A percentile compares a stretch with the other conserved stretches of the same genome.
Conservation (phyloP, 2,113 vertebrate genomes). For the Rhineura floridana region DNA sequence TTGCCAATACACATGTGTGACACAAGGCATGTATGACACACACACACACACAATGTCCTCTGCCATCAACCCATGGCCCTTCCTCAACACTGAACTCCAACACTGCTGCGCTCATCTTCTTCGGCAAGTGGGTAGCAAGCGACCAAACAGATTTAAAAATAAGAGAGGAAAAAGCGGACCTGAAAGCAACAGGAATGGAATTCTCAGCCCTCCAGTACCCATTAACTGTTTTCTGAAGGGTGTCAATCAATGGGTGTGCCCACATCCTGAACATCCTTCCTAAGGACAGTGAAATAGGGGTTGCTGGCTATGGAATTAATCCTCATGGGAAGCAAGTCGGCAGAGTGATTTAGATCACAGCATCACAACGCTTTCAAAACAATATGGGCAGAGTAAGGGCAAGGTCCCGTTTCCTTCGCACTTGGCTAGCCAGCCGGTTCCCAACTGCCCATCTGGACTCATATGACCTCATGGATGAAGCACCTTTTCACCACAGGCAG, state of each 20-base stretch:
- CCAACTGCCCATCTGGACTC: too few relatives aligned
- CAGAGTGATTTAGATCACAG: not conserved
- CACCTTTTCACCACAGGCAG: not conserved
- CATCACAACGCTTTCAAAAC: not conserved
- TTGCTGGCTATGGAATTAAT: not conserved
- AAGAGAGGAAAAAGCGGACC: too few relatives aligned
- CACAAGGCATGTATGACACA: too few relatives aligned
- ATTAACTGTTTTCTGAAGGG: not conserved
- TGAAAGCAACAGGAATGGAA: not conserved
- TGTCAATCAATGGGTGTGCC: not conserved
- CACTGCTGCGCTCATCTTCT: too few relatives aligned
- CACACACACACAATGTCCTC: too few relatives aligned
- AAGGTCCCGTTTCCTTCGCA: not conserved
- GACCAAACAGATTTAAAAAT: too few relatives aligned
- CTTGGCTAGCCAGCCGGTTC: too few relatives aligned
- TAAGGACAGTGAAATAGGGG: not conserved
- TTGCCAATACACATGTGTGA: too few relatives aligned
- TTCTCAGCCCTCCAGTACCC: too few relatives aligned
- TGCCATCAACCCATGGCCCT: too few relatives aligned
- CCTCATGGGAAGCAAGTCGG: not conserved
- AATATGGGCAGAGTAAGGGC: not conserved
- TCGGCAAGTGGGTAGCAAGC: not conserved
- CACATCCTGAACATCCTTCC: not conserved
- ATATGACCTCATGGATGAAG: not conserved
- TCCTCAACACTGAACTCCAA: too few relatives aligned